Base-by-base conservation (phyloP, 2,888 invertebrate species). In the Caenorhabditis zanzibari region DNA sequence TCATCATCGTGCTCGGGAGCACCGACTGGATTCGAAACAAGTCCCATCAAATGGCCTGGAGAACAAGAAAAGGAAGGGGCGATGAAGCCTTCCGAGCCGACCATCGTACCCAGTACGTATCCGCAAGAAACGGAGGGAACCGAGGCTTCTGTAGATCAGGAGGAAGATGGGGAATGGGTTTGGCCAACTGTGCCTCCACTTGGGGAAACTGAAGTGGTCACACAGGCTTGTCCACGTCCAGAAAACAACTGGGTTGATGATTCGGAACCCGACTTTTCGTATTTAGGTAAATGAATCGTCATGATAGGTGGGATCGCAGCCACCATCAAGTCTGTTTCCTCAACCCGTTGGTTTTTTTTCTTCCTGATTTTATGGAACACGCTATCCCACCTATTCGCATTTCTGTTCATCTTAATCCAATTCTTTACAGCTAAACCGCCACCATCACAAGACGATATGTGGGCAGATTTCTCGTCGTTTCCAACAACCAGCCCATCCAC, bases 391-490 rank as follows among this genome's bases (percentile, higher is more conserved):
- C 74, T 74, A 72, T 73, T 28, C 24, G 14, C 16, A 16, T 32
- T 26, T 49, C 24, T 14, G 4, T 4, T 22, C 49, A 3, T 22
- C 14, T 28, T 26, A 16, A 54, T 10, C 35, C 19, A 0, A 14
- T 61, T 77, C 63, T 77, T 79, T 44, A 10, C 71, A 79, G 71
- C 24, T 1, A 63, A 24, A n/a, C 10, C 71, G 22, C 56, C 71
- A 63, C 41, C 54, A 4, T n/a, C 38, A 41, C 14, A 52, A 35
- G 77, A 75, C 14, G 82, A 82, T 10, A 74, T 56, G 59, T 82
- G 82, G 82, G 82, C 82, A 6, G 82, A 82, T 52, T 82, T 82
- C 38, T 82, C 82, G 0, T 82, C 82, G 7, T 82, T 82, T n/a
- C 41, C 76, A 10, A 61, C 44, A 28, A 47, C 24, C 24, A 71